Conservation (phyloP, 2,113 vertebrate genomes). For the Macroglossus sobrinus region DNA sequence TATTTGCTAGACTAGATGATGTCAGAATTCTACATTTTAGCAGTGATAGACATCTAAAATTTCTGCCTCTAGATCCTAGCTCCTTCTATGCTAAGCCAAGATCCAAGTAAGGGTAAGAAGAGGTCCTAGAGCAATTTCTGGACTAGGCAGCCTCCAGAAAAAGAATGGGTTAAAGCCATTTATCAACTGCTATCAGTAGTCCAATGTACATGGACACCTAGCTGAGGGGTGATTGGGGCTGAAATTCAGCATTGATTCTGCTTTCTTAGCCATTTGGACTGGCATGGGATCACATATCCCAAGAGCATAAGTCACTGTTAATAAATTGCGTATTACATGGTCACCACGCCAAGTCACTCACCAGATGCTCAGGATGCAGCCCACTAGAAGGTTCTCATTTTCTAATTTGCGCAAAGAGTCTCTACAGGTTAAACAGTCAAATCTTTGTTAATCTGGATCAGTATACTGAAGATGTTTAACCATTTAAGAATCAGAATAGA, state of each 20-base stretch:
- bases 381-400: not conserved
- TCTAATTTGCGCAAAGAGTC: not conserved
- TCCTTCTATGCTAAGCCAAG: not conserved
- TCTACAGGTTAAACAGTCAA: not conserved
- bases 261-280: not conserved
- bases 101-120: not conserved
- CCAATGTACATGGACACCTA: not conserved
- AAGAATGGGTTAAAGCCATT: not conserved
- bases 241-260: not conserved
- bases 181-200: no score
- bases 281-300: not conserved
- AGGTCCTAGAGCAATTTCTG: not conserved
- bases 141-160: not conserved
- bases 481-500: not conserved
- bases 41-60: not conserved
- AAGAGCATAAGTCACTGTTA: not conserved
- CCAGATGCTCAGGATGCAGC: not conserved
- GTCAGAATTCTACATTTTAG: not conserved
- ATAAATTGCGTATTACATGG: not conserved
- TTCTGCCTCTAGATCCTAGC: not conserved
- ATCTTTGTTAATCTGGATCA: not conserved
- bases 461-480: not conserved
- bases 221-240: not conserved
- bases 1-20: not conserved
- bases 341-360: not conserved